Conservation (phyloP, 1,140 invertebrate genomes). For the Drosophila ananassae region DNA sequence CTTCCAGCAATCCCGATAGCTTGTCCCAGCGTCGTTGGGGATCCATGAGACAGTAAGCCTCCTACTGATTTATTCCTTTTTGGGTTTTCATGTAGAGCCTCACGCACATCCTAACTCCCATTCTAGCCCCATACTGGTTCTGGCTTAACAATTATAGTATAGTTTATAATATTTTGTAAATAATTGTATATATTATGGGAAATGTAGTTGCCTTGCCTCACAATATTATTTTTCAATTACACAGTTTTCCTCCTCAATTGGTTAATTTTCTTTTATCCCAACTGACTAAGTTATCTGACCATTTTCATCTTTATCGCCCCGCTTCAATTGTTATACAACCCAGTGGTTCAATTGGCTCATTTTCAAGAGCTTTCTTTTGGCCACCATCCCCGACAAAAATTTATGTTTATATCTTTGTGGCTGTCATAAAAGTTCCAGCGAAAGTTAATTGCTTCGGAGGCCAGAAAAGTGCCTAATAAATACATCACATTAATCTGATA, state of each 20-base stretch:
- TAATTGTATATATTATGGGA: constrained; percentile 8
- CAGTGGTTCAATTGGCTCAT: constrained; percentile 26
- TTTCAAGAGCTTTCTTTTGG: constrained; percentile 36
- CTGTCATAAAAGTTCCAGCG: constrained; percentile 46
- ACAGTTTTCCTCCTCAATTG: constrained; percentile 12
- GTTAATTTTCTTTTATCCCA: constrained; percentile 8
- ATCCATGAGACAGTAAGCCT: constrained; percentile 90
- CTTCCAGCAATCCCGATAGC: constrained; percentile 88
- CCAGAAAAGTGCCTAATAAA: constrained; percentile 42
- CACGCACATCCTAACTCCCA: constrained; percentile 35
- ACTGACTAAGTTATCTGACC: constrained; percentile 22
- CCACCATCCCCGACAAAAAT: constrained; percentile 21
- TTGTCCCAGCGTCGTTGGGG: constrained; percentile 90
- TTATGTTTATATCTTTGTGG: constrained; percentile 44
- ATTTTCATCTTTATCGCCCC: constrained; percentile 11
- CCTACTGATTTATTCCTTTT: constrained; percentile 5
- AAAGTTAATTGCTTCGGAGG: constrained; percentile 39
- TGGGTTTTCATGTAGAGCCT: constrained; percentile 50
- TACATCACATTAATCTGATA: constrained; percentile 54
- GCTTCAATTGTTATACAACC: constrained; percentile 38
- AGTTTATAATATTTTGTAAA: constrained; percentile 10
- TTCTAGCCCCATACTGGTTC: constrained; percentile 53
- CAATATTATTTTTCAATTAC: constrained; percentile 16
- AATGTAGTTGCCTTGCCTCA: neutral
- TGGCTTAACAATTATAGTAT: constrained; percentile 24